phyloP scores from a whole-genome alignment of 2,113 vertebrate genomes.

The Hippocampus comes region DNA sequence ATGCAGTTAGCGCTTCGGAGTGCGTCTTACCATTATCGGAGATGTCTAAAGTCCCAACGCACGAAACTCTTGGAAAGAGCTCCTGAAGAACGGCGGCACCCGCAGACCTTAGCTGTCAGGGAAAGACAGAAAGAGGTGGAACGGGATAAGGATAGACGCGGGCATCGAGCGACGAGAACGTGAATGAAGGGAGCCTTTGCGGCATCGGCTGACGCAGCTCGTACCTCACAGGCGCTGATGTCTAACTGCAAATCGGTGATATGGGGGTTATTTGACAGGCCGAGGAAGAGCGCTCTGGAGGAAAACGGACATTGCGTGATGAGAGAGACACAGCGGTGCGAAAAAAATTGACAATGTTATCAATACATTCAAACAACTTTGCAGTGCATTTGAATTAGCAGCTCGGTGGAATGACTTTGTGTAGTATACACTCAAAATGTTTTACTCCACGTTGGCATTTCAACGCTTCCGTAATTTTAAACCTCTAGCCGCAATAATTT shows the following conservation, averaged over 20 bases:
- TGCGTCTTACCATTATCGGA: constrained; percentile 83
- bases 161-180: constrained; percentile 23
- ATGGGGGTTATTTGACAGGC: constrained; percentile 85
- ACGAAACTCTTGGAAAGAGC: constrained; percentile 79
- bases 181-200: constrained; percentile 17
- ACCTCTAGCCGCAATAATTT: too few species aligned
- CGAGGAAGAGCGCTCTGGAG: constrained; percentile 81
- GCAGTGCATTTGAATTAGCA: too few species aligned
- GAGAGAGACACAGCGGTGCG: background rate
- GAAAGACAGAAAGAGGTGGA: constrained; percentile 29
- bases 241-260: constrained; percentile 84
- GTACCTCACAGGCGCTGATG: constrained; percentile 87
- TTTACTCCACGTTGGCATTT: too few species aligned
- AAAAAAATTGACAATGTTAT: too few species aligned
- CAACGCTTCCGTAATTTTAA: too few species aligned
- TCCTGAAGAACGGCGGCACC: constrained; percentile 86
- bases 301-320: constrained; percentile 22
- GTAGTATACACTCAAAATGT: too few species aligned
- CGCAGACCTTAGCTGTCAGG: constrained; percentile 79
- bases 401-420: too few species aligned
- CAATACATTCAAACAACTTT: too few species aligned
- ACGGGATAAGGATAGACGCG: constrained; percentile 16
- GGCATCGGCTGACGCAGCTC: constrained; percentile 10
- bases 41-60: constrained; percentile 82
- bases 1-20: background rate